Percentiles rank a stretch among this genome's conserved stretches.
Evolutionary conservation across 1,140 invertebrate genomes (phyloP).

Genomic region (Pseudomyrmex pallidus): DNA sequence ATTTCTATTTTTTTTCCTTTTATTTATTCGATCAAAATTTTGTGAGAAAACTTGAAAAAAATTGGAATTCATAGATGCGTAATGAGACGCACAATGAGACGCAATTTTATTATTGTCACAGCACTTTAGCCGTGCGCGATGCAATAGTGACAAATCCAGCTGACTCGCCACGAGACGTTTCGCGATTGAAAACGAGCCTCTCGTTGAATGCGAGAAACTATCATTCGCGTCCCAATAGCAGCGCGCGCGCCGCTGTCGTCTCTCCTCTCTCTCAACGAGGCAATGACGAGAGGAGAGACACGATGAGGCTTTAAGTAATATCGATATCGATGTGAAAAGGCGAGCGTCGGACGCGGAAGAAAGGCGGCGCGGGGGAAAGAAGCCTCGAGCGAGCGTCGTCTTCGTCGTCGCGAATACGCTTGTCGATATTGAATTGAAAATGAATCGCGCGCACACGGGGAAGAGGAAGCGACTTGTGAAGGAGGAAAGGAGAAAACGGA

Average conservation of each 20-base stretch:
- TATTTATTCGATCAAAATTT: slow-evolving; percentile 2
- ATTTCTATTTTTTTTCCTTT: not conserved
- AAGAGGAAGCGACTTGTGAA: slow-evolving; percentile 8
- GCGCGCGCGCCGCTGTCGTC: not conserved
- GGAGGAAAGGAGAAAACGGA: not conserved
- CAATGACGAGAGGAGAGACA: not conserved
- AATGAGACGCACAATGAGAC: slow-evolving; percentile 7
- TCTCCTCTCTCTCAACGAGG: slow-evolving; percentile 26
- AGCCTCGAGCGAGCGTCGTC: not conserved
- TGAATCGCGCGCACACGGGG: slow-evolving; percentile 39
- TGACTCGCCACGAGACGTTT: slow-evolving; percentile 18
- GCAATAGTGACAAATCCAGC: slow-evolving; percentile 26
- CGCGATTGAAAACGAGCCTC: slow-evolving; percentile 8
- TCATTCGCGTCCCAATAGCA: slow-evolving; percentile 21
- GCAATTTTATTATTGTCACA: not conserved
- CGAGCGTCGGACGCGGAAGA: not conserved
- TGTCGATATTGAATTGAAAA: slow-evolving; percentile 69
- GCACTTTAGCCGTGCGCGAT: not conserved
- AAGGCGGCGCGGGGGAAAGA: slow-evolving; percentile 1
- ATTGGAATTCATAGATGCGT: not conserved
- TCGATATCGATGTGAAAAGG: slow-evolving; percentile 66
- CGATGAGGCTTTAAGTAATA: slow-evolving; percentile 66
- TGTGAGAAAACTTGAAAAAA: not conserved
- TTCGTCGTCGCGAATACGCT: slow-evolving; percentile 53
- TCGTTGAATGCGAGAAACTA: slow-evolving; percentile 16